Conservation (phyloP, 2,113 vertebrate species). For the Tursiops truncatus region DNA sequence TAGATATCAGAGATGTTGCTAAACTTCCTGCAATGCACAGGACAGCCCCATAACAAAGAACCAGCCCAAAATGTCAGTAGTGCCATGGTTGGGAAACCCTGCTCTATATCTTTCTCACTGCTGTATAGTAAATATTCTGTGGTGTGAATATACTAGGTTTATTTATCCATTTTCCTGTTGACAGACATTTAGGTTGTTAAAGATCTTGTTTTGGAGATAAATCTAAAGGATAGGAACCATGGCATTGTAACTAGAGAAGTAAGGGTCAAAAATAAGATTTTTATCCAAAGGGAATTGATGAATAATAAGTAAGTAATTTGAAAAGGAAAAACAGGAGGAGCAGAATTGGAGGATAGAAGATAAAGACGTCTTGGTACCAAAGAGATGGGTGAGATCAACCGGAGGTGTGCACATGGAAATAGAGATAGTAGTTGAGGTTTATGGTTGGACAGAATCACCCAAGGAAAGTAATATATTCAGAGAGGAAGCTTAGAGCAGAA, state of each 20-base stretch:
- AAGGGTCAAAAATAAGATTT: slow-evolving; percentile 13
- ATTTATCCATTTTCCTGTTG: neutral
- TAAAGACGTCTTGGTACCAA: neutral
- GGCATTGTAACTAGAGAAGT: neutral
- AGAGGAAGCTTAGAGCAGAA: neutral
- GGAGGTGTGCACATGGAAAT: neutral
- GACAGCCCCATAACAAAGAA: neutral
- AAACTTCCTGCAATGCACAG: neutral
- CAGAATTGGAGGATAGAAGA: neutral
- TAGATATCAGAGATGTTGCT: neutral
- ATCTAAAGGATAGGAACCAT: neutral
- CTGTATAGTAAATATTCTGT: neutral
- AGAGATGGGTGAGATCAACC: neutral
- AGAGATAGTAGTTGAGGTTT: neutral
- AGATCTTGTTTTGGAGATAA: neutral
- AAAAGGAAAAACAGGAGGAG: neutral
- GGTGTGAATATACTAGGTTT: neutral
- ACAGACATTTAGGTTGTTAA: neutral
- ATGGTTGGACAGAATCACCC: neutral
- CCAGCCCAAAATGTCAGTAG: neutral
- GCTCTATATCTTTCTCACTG: neutral
- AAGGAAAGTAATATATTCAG: neutral
- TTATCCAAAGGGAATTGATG: neutral
- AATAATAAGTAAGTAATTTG: neutral
- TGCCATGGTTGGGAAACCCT: neutral